Conservation (phyloP, 1,140 invertebrate genomes). For the Aphelinus certus region DNA sequence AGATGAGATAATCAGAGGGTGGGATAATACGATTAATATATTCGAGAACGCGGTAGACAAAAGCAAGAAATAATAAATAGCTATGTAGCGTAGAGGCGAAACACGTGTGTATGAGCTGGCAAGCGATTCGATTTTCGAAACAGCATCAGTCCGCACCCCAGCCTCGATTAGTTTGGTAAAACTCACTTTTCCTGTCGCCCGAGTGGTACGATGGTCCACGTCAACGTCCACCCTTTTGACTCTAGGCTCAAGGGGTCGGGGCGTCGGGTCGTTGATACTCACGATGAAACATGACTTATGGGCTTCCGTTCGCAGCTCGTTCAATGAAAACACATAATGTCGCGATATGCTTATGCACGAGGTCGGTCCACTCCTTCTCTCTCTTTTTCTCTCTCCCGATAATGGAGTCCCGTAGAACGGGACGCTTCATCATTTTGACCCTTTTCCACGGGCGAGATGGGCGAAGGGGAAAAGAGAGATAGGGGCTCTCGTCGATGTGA, state of each 20-base stretch:
- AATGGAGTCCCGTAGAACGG: constrained; percentile 12
- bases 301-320: not conserved
- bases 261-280: constrained; percentile 8
- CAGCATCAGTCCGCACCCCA: not conserved
- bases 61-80: no score
- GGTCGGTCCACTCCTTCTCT: not conserved
- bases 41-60: no score
- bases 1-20: no score
- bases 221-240: constrained; percentile 20
- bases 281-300: constrained; percentile 17
- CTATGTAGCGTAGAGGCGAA: no score
- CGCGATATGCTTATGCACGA: not conserved
- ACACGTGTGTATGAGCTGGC: no score
- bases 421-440: constrained; percentile 34
- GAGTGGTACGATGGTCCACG: not conserved
- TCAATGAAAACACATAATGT: constrained; percentile 10
- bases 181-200: constrained; percentile 3
- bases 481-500: constrained; percentile 10
- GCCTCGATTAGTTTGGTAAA: not conserved
- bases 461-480: not conserved
- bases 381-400: not conserved
- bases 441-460: not conserved
- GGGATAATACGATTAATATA: no score
- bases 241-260: not conserved
- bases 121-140: no score